phyloP scores from a whole-genome alignment of 37 sponge, comb jelly and placozoan genomes.

The Dysidea cf. avara region DNA sequence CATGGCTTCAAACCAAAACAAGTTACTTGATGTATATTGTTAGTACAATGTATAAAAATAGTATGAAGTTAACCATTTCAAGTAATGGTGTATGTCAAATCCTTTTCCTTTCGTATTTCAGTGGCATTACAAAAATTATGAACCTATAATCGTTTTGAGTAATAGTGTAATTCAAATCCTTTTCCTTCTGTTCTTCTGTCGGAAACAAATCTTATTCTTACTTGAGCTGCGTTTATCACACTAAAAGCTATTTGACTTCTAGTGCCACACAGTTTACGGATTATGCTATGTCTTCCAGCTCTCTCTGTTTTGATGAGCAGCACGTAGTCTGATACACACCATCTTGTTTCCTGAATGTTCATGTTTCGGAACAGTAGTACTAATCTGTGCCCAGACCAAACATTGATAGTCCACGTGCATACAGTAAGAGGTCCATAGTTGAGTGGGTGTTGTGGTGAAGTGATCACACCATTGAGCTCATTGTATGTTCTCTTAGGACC shows the following conservation, averaged over 20 bases:
- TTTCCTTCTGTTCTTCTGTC: slow-evolving; percentile 20
- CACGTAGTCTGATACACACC: slow-evolving; percentile 7
- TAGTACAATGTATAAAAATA: neutral
- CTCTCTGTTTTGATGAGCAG: no score
- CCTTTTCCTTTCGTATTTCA: neutral
- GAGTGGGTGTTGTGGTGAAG: slow-evolving; percentile 63
- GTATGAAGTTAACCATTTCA: neutral
- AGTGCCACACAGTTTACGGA: no score
- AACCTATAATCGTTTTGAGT: neutral
- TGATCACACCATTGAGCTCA: slow-evolving; percentile 33
- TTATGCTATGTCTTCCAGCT: no score
- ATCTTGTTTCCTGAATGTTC: slow-evolving; percentile 20
- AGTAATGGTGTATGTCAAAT: neutral
- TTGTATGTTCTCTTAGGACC: slow-evolving; percentile 40
- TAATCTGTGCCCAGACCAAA: slow-evolving; percentile 16
- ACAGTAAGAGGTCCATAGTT: slow-evolving; percentile 28
- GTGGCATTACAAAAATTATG: neutral
- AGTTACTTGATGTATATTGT: no score
- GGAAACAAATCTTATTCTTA: slow-evolving; percentile 39
- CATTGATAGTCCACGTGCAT: slow-evolving; percentile 35
- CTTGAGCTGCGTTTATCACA: neutral
- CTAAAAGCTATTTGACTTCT: no score
- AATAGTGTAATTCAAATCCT: slow-evolving; percentile 31
- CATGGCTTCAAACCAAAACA: slow-evolving; percentile 27
- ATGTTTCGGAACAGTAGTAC: slow-evolving; percentile 20